Conservation (phyloP, 2,797 vertebrate genomes). For the Clarias pachynema region DNA sequence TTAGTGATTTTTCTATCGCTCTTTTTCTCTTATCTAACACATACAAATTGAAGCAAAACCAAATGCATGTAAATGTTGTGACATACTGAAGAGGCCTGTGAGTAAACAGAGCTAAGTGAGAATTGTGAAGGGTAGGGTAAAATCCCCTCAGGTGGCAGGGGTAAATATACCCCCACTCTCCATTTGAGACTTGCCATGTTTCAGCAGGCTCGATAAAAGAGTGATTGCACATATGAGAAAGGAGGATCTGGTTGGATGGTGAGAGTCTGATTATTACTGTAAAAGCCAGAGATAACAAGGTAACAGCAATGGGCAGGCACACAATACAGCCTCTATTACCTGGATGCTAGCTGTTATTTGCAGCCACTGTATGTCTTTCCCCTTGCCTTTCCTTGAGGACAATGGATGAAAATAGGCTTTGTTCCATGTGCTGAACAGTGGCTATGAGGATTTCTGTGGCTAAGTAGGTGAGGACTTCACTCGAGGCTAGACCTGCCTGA, state of each 20-base stretch:
- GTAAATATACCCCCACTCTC: constrained; percentile 50
- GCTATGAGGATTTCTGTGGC: constrained; percentile 33
- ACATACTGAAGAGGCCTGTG: constrained; percentile 73
- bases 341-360: constrained; percentile 56
- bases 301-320: constrained; percentile 47
- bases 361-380: constrained; percentile 46
- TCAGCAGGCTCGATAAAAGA: constrained; percentile 50
- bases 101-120: constrained; percentile 74
- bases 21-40: constrained; percentile 76
- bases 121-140: constrained; percentile 73
- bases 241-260: constrained; percentile 38
- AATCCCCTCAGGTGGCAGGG: constrained; percentile 64
- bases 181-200: constrained; percentile 45
- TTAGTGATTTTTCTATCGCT: constrained; percentile 43
- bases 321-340: constrained; percentile 56
- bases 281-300: constrained; percentile 58
- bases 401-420: constrained; percentile 57
- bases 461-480: constrained; percentile 29
- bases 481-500: constrained; percentile 28
- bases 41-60: constrained; percentile 80
- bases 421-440: constrained; percentile 49
- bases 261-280: constrained; percentile 59
- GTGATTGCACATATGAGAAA: constrained; percentile 40
- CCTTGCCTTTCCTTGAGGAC: constrained; percentile 46
- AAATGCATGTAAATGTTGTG: constrained; percentile 77